phyloP scores from a whole-genome alignment of 2,797 vertebrate genomes.

The Glossophaga mutica region DNA sequence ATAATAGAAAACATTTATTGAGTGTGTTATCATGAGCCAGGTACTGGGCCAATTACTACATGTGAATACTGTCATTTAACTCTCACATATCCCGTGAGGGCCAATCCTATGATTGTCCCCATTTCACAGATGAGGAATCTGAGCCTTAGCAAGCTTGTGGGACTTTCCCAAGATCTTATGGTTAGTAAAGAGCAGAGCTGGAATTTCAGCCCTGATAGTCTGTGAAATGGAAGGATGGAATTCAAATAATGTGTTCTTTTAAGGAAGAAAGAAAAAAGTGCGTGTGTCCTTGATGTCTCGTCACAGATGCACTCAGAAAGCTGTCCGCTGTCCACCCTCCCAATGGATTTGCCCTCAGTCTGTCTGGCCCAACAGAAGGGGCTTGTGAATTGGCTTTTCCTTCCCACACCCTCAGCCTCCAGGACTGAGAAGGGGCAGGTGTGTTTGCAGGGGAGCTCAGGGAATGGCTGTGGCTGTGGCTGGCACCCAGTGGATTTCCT shows the following conservation, averaged over 20 bases:
- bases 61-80: fast-evolving
- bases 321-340: neutral
- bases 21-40: neutral
- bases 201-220: neutral
- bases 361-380: neutral
- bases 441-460: constrained; percentile 58
- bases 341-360: neutral
- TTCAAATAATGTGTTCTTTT: neutral
- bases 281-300: neutral
- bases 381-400: constrained; percentile 17
- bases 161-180: neutral
- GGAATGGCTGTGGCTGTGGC: constrained; percentile 1
- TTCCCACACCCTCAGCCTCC: neutral
- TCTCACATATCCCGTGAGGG: neutral
- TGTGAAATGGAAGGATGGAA: neutral
- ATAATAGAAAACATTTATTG: neutral
- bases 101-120: neutral
- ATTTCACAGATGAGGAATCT: neutral
- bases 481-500: constrained; percentile 44
- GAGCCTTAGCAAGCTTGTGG: neutral
- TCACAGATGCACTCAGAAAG: neutral
- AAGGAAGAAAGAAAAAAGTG: neutral
- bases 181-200: neutral
- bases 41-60: neutral
- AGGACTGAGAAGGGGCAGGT: neutral